Evolutionary conservation across 2,888 invertebrate genomes (phyloP), one percentile per base, ranked within the genome.

Genomic region (Platycheirus albimanus): DNA sequence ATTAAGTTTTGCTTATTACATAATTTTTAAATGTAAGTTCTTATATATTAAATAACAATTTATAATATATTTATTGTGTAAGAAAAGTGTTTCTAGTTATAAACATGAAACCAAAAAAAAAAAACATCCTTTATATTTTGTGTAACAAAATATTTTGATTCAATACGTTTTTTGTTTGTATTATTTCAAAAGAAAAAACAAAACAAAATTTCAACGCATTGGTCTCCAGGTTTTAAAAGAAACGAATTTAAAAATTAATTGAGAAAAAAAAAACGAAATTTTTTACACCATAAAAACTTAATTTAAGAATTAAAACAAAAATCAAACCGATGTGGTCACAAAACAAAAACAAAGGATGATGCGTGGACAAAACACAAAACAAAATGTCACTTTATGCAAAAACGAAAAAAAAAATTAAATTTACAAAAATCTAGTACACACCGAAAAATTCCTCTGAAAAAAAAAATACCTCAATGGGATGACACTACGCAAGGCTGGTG

Each of bases 221-320:
- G 87, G 86, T 87, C 85, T 85, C 63, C 86, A 88, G 90, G 89
- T 90, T 89, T 89, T 89, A 88, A 88, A 89, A 87, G 89, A 90
- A 90, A 89, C 89, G 90, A 90, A 90, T 89, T 88, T 87, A 87
- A 79, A 70, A 36, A 28, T 52, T 28, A 67, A 71, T 49, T 83
- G 70, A 63, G 45, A 83, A 61, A 81, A 72, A 72, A 33, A 83
- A 74, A 61, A 30, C 17, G n/a, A 61, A 58, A 56, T 66, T 66
- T 56, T 76, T 70, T 66, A 67, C 30, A 71, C 30, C 33, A 43
- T 47, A 13, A 63, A 13, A 63, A 71, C 8, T 72, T 77, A 63
- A 67, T 63, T 83, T 83, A 77, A 77, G 72, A 49, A 45, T 24
- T 71, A 56, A 56, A 33, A 63, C 43, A 51, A 51, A 28, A 41